A percentile compares a stretch with the other conserved stretches of the same genome.
Evolutionary conservation across 2,113 vertebrate species (phyloP).

Genomic region (Aix galericulata): DNA sequence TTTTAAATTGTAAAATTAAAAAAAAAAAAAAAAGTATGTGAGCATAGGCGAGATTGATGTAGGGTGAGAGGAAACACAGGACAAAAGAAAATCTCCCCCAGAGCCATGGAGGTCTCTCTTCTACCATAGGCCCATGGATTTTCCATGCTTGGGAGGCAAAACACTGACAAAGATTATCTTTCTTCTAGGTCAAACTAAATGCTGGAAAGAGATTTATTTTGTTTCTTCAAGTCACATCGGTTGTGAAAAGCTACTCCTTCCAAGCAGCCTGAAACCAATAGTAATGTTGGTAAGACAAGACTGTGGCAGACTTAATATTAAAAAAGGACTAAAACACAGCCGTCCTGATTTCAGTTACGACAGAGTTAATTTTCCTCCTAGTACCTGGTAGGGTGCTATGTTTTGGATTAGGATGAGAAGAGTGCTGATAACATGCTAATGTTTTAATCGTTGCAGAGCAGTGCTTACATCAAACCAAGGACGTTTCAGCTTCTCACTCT

Average conservation of each 20-base stretch:
- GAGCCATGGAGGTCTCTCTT: neutral
- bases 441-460: too few species aligned
- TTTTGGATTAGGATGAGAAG: too few species aligned
- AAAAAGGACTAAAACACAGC: neutral
- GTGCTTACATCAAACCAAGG: too few species aligned
- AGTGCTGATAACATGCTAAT: too few species aligned
- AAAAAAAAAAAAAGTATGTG: neutral
- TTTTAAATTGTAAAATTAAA: too few species aligned
- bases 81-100: neutral
- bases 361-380: too few species aligned
- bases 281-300: neutral
- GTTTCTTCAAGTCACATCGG: slow-evolving; percentile 13
- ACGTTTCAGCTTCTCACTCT: too few species aligned
- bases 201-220: slow-evolving; percentile 35
- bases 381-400: too few species aligned
- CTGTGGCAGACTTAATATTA: neutral
- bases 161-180: slow-evolving; percentile 29
- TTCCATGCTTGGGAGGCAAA: slow-evolving; percentile 9
- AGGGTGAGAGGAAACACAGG: neutral
- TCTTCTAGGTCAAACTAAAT: slow-evolving; percentile 46
- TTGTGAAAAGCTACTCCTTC: neutral
- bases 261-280: slow-evolving; percentile 45
- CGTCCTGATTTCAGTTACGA: too few species aligned
- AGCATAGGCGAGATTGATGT: neutral
- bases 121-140: neutral